These are phyloP conservation scores for Achlya flavicornis DNA, from an alignment of 2,888 invertebrate species.

Conservation along the genomic window DNA sequence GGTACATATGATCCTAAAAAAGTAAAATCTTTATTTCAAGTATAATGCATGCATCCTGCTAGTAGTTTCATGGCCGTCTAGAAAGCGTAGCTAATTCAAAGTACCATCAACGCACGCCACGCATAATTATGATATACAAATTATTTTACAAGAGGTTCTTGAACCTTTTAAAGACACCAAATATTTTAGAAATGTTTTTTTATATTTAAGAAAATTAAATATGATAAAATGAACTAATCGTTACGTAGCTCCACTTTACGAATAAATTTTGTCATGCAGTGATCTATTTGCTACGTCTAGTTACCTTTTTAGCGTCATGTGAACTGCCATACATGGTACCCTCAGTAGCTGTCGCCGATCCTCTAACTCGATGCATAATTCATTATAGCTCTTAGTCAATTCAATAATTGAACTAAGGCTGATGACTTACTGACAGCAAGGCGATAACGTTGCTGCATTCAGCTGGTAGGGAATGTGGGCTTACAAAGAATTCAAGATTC, in stretches of 20 bases:
- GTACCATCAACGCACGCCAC: background rate
- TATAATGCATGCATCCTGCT: too few relatives aligned
- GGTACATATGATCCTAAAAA: too few relatives aligned
- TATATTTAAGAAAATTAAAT: background rate
- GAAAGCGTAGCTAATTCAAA: background rate
- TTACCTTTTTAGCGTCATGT: background rate
- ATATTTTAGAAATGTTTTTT: background rate
- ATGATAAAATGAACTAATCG: background rate
- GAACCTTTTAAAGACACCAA: background rate
- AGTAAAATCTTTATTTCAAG: too few relatives aligned
- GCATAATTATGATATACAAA: too few relatives aligned
- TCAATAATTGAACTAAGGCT: background rate
- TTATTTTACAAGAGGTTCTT: background rate
- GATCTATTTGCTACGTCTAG: slow-evolving; percentile 1
- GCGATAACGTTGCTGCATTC: background rate
- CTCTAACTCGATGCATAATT: background rate
- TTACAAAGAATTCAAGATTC: too few relatives aligned
- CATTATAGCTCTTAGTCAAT: slow-evolving; percentile 1
- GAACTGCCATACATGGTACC: background rate
- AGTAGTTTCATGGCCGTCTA: too few relatives aligned
- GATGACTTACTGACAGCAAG: background rate
- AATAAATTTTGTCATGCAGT: background rate
- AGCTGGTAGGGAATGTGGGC: too few relatives aligned
- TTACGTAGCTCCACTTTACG: background rate
- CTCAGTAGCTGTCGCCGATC: background rate